Evolutionary conservation across 2,888 invertebrate genomes (phyloP).

Genomic region (Yponomeuta plumbellus): DNA sequence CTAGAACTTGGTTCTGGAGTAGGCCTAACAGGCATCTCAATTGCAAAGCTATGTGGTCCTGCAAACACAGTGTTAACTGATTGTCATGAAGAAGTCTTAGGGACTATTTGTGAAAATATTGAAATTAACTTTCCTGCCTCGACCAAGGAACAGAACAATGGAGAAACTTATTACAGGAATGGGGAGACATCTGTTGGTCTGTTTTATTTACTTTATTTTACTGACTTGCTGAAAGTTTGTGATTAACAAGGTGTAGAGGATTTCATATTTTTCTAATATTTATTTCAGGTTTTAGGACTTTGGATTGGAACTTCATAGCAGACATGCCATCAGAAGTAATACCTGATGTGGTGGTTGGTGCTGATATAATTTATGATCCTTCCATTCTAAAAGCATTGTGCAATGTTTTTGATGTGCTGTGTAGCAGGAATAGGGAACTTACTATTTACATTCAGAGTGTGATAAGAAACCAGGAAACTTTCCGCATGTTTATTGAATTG

Average conservation of each 20-base stretch:
- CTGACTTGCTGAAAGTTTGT: not conserved
- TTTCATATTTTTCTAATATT: not conserved
- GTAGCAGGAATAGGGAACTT: slow-evolving; percentile 41
- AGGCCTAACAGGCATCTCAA: slow-evolving; percentile 82
- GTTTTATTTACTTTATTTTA: slow-evolving; percentile 5
- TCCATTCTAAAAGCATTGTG: slow-evolving; percentile 48
- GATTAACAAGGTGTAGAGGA: not conserved
- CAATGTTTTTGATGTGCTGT: slow-evolving; percentile 43
- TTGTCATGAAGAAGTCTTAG: slow-evolving; percentile 80
- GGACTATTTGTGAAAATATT: slow-evolving; percentile 79
- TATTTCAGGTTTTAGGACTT: slow-evolving; percentile 41
- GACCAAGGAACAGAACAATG: slow-evolving; percentile 21
- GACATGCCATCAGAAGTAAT: slow-evolving; percentile 32
- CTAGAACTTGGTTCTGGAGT: slow-evolving; percentile 87
- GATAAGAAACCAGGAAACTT: slow-evolving; percentile 80
- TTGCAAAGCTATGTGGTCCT: slow-evolving; percentile 73
- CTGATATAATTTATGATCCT: slow-evolving; percentile 68
- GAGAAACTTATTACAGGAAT: slow-evolving; percentile 29
- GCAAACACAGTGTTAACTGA: slow-evolving; percentile 80
- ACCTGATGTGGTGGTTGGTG: slow-evolving; percentile 61
- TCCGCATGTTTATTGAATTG: slow-evolving; percentile 70
- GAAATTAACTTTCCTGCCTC: slow-evolving; percentile 69
- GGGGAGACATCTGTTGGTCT: slow-evolving; percentile 36
- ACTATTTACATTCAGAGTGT: slow-evolving; percentile 55
- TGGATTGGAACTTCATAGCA: slow-evolving; percentile 54